Evolutionary conservation across 1,140 invertebrate species (phyloP).

Genomic region (Grapholita molesta): DNA sequence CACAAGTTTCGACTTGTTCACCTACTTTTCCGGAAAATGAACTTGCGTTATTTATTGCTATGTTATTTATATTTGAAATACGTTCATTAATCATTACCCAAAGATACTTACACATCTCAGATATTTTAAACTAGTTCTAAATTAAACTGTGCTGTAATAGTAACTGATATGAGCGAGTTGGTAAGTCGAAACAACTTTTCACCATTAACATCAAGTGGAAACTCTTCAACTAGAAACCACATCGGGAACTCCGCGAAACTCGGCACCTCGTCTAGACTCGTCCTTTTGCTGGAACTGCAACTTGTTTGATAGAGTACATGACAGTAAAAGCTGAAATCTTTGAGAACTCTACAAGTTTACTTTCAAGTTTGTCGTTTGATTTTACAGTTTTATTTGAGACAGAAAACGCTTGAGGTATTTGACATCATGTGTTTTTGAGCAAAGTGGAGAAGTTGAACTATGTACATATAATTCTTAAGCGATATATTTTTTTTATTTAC

Average conservation of each 20-base stretch:
- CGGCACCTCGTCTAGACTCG: slow-evolving; percentile 1
- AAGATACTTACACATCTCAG: no score
- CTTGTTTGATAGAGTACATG: slow-evolving; percentile 11
- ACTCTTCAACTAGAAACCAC: background rate
- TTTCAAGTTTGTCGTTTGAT: slow-evolving; percentile 10
- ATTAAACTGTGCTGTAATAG: background rate
- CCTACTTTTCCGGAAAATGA: no score
- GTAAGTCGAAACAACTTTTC: background rate
- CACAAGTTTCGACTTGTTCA: no score
- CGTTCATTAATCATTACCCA: no score
- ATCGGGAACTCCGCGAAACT: background rate
- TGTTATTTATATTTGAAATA: no score
- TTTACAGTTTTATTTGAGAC: background rate
- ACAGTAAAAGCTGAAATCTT: slow-evolving; percentile 17
- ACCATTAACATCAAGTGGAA: background rate
- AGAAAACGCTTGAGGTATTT: background rate
- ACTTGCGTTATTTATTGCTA: no score
- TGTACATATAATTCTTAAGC: background rate
- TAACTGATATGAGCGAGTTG: background rate
- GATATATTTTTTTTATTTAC: no score
- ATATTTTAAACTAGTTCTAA: background rate
- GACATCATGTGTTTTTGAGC: background rate
- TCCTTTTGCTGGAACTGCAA: background rate
- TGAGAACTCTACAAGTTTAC: slow-evolving; percentile 4
- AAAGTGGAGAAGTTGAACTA: background rate